Percentiles rank a stretch among this genome's conserved stretches.
These are phyloP conservation scores for Stomatorhinus walkeri DNA, from an alignment of 2,797 vertebrate species.

Conservation along the genomic window DNA sequence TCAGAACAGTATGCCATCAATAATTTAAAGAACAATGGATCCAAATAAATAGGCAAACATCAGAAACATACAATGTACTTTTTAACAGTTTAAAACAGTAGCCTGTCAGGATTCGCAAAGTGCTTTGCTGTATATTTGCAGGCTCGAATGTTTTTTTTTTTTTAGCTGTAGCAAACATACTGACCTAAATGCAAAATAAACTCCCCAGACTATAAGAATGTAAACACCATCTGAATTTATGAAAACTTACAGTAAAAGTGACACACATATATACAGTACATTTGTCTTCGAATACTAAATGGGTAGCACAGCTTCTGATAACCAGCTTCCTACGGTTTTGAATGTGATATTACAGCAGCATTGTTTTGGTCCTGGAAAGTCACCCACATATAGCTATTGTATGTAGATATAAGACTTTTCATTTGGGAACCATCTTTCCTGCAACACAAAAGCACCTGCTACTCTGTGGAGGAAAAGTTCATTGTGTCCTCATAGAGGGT, in stretches of 20 bases:
- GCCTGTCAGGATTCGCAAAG: conserved; percentile 52
- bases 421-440: not conserved
- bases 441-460: not conserved
- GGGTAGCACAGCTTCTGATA: not conserved
- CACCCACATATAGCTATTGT: conserved; percentile 16
- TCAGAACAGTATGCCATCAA: conserved; percentile 47
- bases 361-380: conserved; percentile 41
- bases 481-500: conserved; percentile 16
- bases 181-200: conserved; percentile 4
- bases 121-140: conserved; percentile 49
- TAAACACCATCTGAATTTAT: not conserved
- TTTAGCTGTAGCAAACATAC: conserved; percentile 20
- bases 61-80: conserved; percentile 63
- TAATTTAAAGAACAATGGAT: conserved; percentile 63
- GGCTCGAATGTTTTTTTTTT: conserved; percentile 31
- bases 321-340: conserved; percentile 28
- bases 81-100: conserved; percentile 54
- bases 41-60: conserved; percentile 70
- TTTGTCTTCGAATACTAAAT: conserved; percentile 25
- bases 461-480: not conserved
- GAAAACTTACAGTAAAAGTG: conserved; percentile 30
- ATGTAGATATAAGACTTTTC: conserved; percentile 3
- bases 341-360: conserved; percentile 34
- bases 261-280: conserved; percentile 46
- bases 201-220: conserved; percentile 25